phyloP scores from a whole-genome alignment of 1,140 invertebrate genomes.

The Copidosoma floridanum region DNA sequence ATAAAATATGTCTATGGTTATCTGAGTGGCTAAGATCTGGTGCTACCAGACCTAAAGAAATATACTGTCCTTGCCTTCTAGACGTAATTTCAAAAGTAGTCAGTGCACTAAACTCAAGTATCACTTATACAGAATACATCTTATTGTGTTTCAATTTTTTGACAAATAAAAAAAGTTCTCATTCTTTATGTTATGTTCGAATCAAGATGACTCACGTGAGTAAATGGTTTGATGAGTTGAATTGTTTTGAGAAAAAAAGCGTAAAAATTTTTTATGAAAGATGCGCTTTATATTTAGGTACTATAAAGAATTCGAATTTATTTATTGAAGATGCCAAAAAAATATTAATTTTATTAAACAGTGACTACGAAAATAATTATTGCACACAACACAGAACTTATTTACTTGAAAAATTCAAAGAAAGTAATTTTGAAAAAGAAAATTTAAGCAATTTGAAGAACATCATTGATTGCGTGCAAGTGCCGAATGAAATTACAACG shows the following conservation, averaged over 20 bases:
- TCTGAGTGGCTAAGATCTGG: neutral
- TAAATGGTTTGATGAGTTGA: too few relatives aligned
- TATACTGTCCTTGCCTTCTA: neutral
- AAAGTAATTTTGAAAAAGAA: neutral
- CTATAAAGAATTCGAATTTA: neutral
- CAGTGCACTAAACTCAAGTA: neutral
- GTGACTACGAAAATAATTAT: neutral
- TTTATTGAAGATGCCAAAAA: neutral
- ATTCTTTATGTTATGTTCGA: neutral
- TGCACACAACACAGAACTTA: neutral
- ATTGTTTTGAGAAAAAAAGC: neutral
- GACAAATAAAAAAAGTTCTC: neutral
- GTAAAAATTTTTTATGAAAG: too few relatives aligned
- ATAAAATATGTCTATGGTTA: neutral
- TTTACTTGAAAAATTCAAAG: neutral
- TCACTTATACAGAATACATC: neutral
- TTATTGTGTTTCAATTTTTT: neutral
- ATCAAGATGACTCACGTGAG: neutral
- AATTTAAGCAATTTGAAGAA: neutral
- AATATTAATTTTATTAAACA: neutral
- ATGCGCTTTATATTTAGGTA: neutral
- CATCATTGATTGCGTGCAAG: neutral
- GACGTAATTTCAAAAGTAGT: neutral
- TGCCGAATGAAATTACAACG: neutral
- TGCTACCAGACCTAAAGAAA: neutral